Evolutionary conservation across 2,888 invertebrate genomes (phyloP).

Genomic region (Dione juno): DNA sequence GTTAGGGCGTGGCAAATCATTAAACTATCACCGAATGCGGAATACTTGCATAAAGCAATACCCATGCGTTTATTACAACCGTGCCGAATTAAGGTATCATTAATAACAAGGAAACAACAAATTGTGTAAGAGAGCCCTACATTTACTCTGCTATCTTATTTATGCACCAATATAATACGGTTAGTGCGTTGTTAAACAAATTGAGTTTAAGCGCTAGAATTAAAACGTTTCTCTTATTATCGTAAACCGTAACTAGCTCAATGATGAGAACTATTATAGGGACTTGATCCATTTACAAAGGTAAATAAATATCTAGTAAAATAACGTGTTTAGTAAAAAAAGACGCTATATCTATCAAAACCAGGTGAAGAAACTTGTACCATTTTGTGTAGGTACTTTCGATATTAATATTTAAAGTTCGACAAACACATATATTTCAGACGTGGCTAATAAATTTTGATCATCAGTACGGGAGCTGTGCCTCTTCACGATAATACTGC

Average conservation of each 20-base stretch:
- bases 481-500: too few species aligned
- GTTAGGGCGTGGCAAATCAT: conserved; percentile 49
- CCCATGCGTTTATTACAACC: conserved; percentile 49
- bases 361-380: too few species aligned
- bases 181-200: conserved; percentile 54
- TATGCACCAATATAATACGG: conserved; percentile 46
- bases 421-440: too few species aligned
- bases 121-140: conserved; percentile 56
- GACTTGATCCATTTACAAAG: background rate
- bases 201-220: conserved; percentile 54
- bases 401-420: too few species aligned
- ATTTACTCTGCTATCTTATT: conserved; percentile 62
- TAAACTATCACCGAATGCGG: conserved; percentile 51
- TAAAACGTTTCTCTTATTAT: conserved; percentile 53
- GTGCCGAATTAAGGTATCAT: conserved; percentile 53
- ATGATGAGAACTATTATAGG: conserved; percentile 9
- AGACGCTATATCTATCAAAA: too few species aligned
- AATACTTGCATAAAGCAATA: conserved; percentile 50
- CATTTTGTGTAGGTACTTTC: too few species aligned
- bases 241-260: background rate
- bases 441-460: too few species aligned
- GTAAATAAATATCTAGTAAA: too few species aligned
- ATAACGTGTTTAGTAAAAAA: too few species aligned
- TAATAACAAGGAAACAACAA: conserved; percentile 55
- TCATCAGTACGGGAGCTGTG: too few species aligned